Base-by-base conservation (phyloP, 1,140 invertebrate species). In the Stratiolaelaps scimitus region DNA sequence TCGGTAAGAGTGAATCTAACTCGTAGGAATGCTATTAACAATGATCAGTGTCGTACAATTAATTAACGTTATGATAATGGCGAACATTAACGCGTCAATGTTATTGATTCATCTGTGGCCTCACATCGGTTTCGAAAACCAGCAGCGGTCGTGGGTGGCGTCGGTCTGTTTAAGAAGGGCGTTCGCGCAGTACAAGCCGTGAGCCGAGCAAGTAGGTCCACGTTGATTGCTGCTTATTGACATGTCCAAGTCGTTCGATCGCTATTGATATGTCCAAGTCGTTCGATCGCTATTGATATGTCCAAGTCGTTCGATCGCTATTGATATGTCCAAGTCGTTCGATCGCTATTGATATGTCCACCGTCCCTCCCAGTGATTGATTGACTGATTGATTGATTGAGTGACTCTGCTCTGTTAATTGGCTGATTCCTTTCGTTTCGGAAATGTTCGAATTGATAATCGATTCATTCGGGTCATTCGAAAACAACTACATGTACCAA, bases 131-230 rank as follows among this genome's bases (percentile, higher is more conserved):
- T 40, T 6, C 34, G 34, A 40, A 40, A 34, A 19, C 30, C 48
- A 45, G 13, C 48, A 29, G 34, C 26, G 13, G 56, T 68, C 68
- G 66, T 66, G 64, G 69, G 66, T 72, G 65, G 84, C 95, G 92
- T 97, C 88, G 89, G 92, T 75, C 90, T 92, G 80, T 98, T 98
- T 87, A 90, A 92, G 84, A 97, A 97, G 84, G 93, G 93, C 82
- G 93, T 96, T 77, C 88, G 92, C 78, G 91, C 92, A 80, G 89
- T 96, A 80, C 91, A 93, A 83, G 88, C 92, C 83, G 87, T 93
- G 80, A 89, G 90, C 80, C 83, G 88, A 84, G 87, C 90, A 89
- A 93, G 89, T 92, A 91, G 83, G 89, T 92, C 74, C 69, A 69
- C 34, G 34, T 40, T 40, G 34, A 40, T 40, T 40, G 34, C 34